Evolutionary conservation across 2,888 invertebrate genomes (phyloP), one percentile per base, ranked within the genome.

Genomic region (Perizoma flavofasciatum): DNA sequence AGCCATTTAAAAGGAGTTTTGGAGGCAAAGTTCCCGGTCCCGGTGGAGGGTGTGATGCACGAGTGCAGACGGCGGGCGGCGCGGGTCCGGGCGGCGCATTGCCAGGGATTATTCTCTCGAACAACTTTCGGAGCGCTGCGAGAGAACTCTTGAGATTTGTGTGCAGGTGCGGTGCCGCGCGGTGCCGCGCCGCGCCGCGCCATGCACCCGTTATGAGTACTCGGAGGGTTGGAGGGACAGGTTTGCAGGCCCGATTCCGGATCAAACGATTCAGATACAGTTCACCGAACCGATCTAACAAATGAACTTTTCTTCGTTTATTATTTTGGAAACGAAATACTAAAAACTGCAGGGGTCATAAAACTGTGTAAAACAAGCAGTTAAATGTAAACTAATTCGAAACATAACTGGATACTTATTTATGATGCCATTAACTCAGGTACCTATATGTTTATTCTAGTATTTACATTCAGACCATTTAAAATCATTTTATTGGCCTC

Each of bases 91-190:
- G n/a, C n/a, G n/a, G 37, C 47, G 39, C 49, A 50, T 4, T 44
- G 41, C 37, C 5, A 47, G n/a, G 47, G 57, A 57, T 51, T 52
- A 52, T 58, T 57, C 56, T 57, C 51, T 37, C 52, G 58, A 58
- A 58, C 48, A 52, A 44, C 34, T 52, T 48, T 37, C 8, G 47
- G 37, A 52, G 58, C 51, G 51, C 57, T 57, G 51, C 41, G 9
- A 37, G 10, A 43, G 35, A 50, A 41, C 57, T 57, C 51, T 57
- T 48, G 57, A 57, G 51, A 51, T 46, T 51, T 43, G 57, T 48
- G 57, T 35, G 47, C 50, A 22, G 51, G 46, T 40, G 39, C 35
- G 49, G 50, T 51, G 33, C 51, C 51, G 41, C 37, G 35, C n/a
- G n/a, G n/a, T n/a, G n/a, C n/a, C n/a, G n/a, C n/a, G n/a, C n/a